phyloP scores from a whole-genome alignment of 1,140 invertebrate species.

The Trypoxylus dichotomus region DNA sequence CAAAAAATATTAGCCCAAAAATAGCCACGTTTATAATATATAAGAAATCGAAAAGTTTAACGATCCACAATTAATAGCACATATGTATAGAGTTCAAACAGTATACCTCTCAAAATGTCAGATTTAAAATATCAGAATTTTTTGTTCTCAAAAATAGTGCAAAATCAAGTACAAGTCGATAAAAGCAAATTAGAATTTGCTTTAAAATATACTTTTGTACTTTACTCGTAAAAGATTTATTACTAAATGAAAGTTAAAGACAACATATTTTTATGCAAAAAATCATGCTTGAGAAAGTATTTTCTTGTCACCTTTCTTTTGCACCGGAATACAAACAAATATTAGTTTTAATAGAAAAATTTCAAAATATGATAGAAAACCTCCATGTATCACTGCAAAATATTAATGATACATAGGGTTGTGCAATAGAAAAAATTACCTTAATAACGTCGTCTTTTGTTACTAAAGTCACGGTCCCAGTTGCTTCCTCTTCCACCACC shows the following conservation, averaged over 20 bases:
- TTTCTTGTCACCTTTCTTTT: background rate
- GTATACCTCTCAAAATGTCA: background rate
- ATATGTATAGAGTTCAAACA: background rate
- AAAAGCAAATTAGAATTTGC: background rate
- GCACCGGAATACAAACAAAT: background rate
- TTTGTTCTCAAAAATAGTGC: background rate
- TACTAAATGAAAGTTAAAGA: background rate
- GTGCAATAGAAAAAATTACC: constrained; percentile 9
- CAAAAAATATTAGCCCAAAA: background rate
- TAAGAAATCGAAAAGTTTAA: background rate
- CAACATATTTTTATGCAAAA: background rate
- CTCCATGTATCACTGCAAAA: background rate
- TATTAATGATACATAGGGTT: background rate
- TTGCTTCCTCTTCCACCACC: constrained; percentile 38
- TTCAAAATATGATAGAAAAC: background rate
- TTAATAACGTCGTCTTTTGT: constrained; percentile 33
- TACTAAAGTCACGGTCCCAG: constrained; percentile 45
- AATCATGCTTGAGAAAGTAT: background rate
- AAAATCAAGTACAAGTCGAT: background rate
- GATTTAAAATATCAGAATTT: background rate
- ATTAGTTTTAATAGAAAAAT: background rate
- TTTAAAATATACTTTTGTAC: background rate
- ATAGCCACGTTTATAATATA: background rate
- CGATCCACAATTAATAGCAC: background rate
- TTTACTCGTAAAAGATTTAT: background rate